phyloP scores from a whole-genome alignment of 2,888 invertebrate genomes.

The Sphinx pinastri region DNA sequence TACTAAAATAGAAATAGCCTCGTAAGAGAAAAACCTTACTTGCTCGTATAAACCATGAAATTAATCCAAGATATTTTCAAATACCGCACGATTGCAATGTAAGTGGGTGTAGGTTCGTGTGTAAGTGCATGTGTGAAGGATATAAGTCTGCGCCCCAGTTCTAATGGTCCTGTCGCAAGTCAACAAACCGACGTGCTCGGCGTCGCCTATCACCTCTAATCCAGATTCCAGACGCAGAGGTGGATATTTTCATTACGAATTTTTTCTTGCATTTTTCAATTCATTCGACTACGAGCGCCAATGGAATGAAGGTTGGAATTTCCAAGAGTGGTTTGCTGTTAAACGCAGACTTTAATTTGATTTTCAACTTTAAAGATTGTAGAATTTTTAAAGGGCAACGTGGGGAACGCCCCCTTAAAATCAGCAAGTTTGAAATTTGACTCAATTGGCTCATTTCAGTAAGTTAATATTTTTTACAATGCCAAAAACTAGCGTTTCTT shows the following conservation, averaged over 20 bases:
- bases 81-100: neutral
- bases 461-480: too few relatives aligned
- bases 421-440: too few relatives aligned
- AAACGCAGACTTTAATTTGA: neutral
- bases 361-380: neutral
- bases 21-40: too few relatives aligned
- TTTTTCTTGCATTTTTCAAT: slow-evolving; percentile 41
- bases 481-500: too few relatives aligned
- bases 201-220: slow-evolving; percentile 65
- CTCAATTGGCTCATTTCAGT: too few relatives aligned
- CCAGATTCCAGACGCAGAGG: slow-evolving; percentile 59
- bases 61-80: neutral
- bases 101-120: neutral
- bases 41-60: neutral
- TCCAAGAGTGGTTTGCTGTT: neutral
- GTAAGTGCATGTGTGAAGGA: slow-evolving; percentile 29
- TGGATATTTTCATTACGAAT: slow-evolving; percentile 51
- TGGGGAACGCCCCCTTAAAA: too few relatives aligned
- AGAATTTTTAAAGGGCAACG: too few relatives aligned
- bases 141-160: slow-evolving; percentile 46
- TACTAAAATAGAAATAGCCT: too few relatives aligned
- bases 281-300: slow-evolving; percentile 13
- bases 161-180: slow-evolving; percentile 72
- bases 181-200: slow-evolving; percentile 72
- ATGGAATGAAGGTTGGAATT: neutral